Evolutionary conservation across 2,888 invertebrate species (phyloP).

Genomic region (Camponotus fellah): DNA sequence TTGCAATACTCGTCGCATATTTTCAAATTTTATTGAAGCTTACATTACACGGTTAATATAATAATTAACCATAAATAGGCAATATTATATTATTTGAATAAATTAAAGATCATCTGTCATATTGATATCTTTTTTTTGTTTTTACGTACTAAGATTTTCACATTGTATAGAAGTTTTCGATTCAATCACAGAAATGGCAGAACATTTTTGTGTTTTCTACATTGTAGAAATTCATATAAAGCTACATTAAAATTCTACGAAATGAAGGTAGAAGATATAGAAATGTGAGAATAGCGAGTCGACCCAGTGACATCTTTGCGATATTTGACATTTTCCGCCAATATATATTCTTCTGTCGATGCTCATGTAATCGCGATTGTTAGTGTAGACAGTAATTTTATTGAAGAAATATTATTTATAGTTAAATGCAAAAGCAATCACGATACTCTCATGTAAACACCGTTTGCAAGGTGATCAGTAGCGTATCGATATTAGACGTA

Average conservation of each 20-base stretch:
- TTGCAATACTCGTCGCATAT: neutral
- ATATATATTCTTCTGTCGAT: conserved; percentile 61
- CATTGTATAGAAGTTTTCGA: conserved; percentile 13
- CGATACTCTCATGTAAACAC: conserved; percentile 59
- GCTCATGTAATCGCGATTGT: conserved; percentile 69
- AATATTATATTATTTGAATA: conserved; percentile 39
- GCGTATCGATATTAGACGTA: conserved; percentile 63
- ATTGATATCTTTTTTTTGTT: neutral
- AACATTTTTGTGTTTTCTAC: conserved; percentile 18
- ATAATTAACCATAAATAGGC: conserved; percentile 31
- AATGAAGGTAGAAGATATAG: conserved; percentile 33
- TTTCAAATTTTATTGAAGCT: conserved; percentile 15
- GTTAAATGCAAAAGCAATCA: conserved; percentile 66
- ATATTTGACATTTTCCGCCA: conserved; percentile 59
- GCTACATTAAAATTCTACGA: conserved; percentile 1
- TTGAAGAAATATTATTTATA: conserved; percentile 58
- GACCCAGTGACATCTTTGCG: conserved; percentile 54
- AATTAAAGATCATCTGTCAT: conserved; percentile 21
- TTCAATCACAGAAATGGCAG: neutral
- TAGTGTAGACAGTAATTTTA: conserved; percentile 66
- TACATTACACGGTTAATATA: neutral
- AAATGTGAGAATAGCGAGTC: conserved; percentile 52
- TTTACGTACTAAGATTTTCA: conserved; percentile 40
- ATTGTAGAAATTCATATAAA: conserved; percentile 26
- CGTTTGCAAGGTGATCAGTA: conserved; percentile 67